Evolutionary conservation across 2,113 vertebrate genomes (phyloP).

Genomic region (Bubo bubo): DNA sequence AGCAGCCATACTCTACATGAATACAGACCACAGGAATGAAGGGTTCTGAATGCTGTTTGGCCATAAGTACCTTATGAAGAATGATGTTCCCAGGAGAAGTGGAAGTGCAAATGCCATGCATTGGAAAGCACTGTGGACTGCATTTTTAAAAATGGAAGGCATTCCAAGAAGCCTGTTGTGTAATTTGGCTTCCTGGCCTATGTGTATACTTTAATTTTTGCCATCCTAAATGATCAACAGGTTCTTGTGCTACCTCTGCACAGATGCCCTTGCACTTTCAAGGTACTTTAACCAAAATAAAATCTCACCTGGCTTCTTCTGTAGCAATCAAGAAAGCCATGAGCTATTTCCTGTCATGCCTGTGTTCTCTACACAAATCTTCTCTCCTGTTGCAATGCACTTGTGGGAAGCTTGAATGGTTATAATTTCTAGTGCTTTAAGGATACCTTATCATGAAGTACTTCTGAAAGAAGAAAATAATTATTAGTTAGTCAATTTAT

Average conservation of each 20-base stretch:
- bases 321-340: not conserved
- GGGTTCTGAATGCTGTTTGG: not conserved
- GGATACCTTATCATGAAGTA: not conserved
- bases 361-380: not conserved
- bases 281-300: not conserved
- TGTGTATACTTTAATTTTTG: not conserved
- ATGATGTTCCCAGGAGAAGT: not conserved
- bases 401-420: not conserved
- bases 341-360: not conserved
- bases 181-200: not conserved
- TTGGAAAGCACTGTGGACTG: not conserved
- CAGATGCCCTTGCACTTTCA: not conserved
- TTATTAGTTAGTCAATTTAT: not conserved
- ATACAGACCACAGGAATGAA: not conserved
- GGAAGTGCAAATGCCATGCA: not conserved
- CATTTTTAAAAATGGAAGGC: not conserved
- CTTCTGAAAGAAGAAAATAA: constrained; percentile 23
- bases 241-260: not conserved
- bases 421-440: not conserved
- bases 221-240: not conserved
- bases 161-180: not conserved
- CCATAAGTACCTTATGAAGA: not conserved
- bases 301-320: not conserved
- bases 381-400: not conserved
- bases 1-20: not conserved